A percentile compares a stretch with the other conserved stretches of the same genome.
phyloP scores from a whole-genome alignment of 2,113 vertebrate genomes.

The Prolemur simus region DNA sequence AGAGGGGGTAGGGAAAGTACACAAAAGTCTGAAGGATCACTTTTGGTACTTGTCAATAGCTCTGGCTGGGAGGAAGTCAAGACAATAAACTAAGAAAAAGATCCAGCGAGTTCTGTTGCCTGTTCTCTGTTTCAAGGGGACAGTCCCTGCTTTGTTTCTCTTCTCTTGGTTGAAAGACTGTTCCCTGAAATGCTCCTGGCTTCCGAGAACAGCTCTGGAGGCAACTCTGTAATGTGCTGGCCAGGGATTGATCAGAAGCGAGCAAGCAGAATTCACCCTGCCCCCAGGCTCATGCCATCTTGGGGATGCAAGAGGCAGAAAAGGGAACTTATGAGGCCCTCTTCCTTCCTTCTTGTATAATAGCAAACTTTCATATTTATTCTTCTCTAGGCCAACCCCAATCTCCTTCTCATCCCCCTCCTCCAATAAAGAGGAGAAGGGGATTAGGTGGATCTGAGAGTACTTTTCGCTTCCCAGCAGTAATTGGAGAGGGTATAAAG shows the following conservation, averaged over 20 bases:
- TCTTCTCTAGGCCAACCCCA: background rate
- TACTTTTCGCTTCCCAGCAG: background rate
- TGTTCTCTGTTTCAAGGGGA: conserved; percentile 56
- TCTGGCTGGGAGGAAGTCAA: conserved; percentile 40
- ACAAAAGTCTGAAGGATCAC: background rate
- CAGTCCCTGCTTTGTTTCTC: conserved; percentile 74
- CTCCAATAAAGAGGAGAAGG: background rate
- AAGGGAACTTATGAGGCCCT: conserved; percentile 11
- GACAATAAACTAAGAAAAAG: conserved; percentile 36
- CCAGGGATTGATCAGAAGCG: conserved; percentile 6
- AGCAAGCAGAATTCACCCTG: conserved; percentile 10
- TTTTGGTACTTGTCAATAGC: conserved; percentile 48
- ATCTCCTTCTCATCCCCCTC: background rate
- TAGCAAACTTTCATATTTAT: background rate
- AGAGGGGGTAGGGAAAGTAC: background rate
- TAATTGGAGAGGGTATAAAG: background rate
- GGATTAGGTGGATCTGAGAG: background rate
- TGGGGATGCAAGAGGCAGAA: background rate
- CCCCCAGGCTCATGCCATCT: background rate
- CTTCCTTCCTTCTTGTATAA: conserved; percentile 41
- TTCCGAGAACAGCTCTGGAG: conserved; percentile 68
- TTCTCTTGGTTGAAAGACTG: conserved; percentile 43
- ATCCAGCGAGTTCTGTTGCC: conserved; percentile 44
- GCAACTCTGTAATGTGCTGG: background rate
- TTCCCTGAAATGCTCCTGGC: conserved; percentile 67